Percentiles rank a stretch among this genome's conserved stretches.
phyloP scores from a whole-genome alignment of 2,113 vertebrate genomes.

The Labrus mixtus region DNA sequence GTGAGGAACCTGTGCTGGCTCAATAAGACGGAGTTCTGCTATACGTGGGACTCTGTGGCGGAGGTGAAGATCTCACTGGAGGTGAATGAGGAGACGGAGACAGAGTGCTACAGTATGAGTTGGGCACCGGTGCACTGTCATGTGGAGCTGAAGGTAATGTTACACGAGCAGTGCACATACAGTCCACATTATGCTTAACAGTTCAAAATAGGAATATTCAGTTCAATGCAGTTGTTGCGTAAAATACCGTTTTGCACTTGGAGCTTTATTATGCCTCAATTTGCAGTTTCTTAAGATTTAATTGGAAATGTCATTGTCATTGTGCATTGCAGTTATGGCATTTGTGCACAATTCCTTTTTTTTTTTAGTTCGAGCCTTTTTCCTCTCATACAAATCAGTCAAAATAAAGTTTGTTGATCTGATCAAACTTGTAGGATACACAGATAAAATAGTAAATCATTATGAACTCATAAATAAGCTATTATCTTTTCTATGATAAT shows the following conservation, averaged over 20 bases:
- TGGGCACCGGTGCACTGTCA: slow-evolving; percentile 90
- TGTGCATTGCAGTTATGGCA: not conserved
- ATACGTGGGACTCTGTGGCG: slow-evolving; percentile 89
- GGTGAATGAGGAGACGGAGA: slow-evolving; percentile 73
- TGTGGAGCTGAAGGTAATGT: slow-evolving; percentile 87
- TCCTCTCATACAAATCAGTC: not conserved
- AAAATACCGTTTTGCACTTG: not conserved
- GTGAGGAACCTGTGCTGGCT: slow-evolving; percentile 90
- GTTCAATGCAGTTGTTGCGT: not conserved
- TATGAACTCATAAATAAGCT: too few relatives aligned
- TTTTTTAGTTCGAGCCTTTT: too few relatives aligned
- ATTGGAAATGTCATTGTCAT: not conserved
- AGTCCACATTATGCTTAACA: too few relatives aligned
- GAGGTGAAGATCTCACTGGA: slow-evolving; percentile 88
- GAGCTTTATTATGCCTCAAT: not conserved
- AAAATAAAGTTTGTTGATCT: not conserved
- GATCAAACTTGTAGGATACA: not conserved
- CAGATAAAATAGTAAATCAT: not conserved
- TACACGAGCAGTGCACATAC: not conserved
- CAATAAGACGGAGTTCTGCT: slow-evolving; percentile 91
- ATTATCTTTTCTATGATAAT: too few relatives aligned
- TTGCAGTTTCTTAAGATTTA: not conserved
- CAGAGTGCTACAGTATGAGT: slow-evolving; percentile 88
- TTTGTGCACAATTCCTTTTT: not conserved
- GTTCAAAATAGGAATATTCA: not conserved